Base-by-base conservation (phyloP, 1,140 invertebrate species). In the Drosophila hydei region DNA sequence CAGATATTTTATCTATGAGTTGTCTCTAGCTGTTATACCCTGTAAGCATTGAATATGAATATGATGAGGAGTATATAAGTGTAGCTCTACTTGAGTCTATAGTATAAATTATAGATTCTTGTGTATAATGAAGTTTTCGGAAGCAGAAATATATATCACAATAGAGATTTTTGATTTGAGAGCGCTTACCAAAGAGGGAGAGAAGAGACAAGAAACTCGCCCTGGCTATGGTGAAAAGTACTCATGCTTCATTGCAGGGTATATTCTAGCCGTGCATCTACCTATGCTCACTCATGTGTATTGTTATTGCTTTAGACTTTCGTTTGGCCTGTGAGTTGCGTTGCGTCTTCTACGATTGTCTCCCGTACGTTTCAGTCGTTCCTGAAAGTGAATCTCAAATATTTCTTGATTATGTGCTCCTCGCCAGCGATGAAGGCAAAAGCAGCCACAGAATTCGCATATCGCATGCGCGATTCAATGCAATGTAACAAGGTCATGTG, bases 381-480 rank as follows among this genome's bases (percentile, higher is more conserved):
- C 58, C 59, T 67, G 74, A 87, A 85, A 87, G 81, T 87, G 81
- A 85, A 85, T 85, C 83, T 85, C 74, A 85, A 85, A 68, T 77
- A 87, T 87, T 81, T 85, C 65, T 75, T 73, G 79, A 81, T 81
- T 67, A 72, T 72, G 62, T 59, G 69, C 62, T 58, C 50, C 52
- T 30, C 60, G 27, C 16, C 43, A 25, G 21, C 12, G 61, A 45
- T 60, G 61, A 79, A 75, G 65, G 68, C 61, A 54, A 48, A 51
- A 60, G 55, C 54, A 43, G 27, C 19, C 3, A 65, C 67, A 64
- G 60, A 72, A 72, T 72, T 72, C 69, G 69, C 69, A 72, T 72
- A 65, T 67, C 54, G 54, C 55, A 47, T 25, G 19, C 16, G 77
- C 81, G 65, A 62, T 73, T 76, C 71, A 73, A 62, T 73, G 63